Evolutionary conservation across 2,888 invertebrate species (phyloP).

Genomic region (Brachycybe producta): DNA sequence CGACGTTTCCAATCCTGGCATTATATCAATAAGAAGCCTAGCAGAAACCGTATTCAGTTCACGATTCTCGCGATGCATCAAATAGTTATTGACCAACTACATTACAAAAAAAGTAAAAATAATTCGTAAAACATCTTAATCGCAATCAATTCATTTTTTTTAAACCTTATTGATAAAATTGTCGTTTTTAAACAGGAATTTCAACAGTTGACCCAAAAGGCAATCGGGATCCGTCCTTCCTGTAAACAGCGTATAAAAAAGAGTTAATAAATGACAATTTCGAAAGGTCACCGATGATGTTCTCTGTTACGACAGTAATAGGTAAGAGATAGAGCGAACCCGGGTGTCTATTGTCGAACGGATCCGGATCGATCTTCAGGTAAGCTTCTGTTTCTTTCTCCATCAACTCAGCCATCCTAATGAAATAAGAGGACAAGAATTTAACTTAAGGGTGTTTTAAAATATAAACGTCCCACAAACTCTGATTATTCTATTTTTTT

Average conservation of each 20-base stretch:
- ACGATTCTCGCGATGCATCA: conserved; percentile 56
- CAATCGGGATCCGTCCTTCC: conserved; percentile 81
- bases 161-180: conserved; percentile 72
- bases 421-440: not conserved
- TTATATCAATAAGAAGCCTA: conserved; percentile 75
- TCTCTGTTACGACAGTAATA: too few relatives aligned
- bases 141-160: not conserved
- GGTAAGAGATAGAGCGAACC: conserved; percentile 39
- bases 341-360: conserved; percentile 94
- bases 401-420: conserved; percentile 60
- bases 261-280: too few relatives aligned
- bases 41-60: conserved; percentile 79
- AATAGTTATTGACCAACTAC: conserved; percentile 79
- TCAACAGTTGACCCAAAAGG: conserved; percentile 78
- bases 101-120: conserved; percentile 26
- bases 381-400: conserved; percentile 88
- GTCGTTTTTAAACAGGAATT: conserved; percentile 85
- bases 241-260: conserved; percentile 22
- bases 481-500: too few relatives aligned
- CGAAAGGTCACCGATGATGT: too few relatives aligned
- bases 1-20: conserved; percentile 89
- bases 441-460: too few relatives aligned
- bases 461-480: too few relatives aligned
- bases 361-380: conserved; percentile 92
- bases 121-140: too few relatives aligned